These are phyloP conservation scores for Agonum fuliginosum DNA, from an alignment of 2,888 invertebrate genomes.

Conservation along the genomic window DNA sequence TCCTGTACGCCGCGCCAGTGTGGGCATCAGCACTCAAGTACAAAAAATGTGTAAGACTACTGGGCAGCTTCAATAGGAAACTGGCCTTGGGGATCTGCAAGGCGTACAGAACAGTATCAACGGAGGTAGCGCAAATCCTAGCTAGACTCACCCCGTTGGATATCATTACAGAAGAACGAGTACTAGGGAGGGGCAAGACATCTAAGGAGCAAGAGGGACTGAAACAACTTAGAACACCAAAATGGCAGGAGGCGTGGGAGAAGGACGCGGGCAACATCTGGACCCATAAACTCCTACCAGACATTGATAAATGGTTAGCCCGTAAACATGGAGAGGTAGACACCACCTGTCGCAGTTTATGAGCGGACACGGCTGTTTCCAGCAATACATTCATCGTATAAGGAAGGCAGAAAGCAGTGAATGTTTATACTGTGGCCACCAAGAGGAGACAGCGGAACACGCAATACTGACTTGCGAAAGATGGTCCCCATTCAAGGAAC, in stretches of 20 bases:
- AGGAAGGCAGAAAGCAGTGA: background rate
- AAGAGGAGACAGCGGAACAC: conserved; percentile 43
- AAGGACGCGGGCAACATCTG: no score
- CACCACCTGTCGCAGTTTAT: conserved; percentile 4
- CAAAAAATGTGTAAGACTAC: background rate
- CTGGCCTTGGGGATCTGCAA: background rate
- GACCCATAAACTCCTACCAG: background rate
- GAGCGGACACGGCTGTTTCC: conserved; percentile 33
- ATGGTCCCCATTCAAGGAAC: no score
- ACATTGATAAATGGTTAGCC: no score
- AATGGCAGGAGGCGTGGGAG: conserved; percentile 14
- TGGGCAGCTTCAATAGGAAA: background rate
- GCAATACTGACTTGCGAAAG: no score
- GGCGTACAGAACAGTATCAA: conserved; percentile 13
- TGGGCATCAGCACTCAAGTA: background rate
- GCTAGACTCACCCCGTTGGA: background rate
- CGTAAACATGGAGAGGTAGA: background rate
- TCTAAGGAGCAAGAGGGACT: background rate
- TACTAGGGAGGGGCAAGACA: background rate
- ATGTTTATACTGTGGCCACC: conserved; percentile 21
- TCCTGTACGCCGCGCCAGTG: conserved; percentile 38
- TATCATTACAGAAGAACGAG: background rate
- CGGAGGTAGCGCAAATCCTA: conserved; percentile 9
- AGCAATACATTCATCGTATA: background rate
- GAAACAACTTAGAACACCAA: background rate